phyloP scores from a whole-genome alignment of 2,113 vertebrate species.

The Fulmarus glacialis region DNA sequence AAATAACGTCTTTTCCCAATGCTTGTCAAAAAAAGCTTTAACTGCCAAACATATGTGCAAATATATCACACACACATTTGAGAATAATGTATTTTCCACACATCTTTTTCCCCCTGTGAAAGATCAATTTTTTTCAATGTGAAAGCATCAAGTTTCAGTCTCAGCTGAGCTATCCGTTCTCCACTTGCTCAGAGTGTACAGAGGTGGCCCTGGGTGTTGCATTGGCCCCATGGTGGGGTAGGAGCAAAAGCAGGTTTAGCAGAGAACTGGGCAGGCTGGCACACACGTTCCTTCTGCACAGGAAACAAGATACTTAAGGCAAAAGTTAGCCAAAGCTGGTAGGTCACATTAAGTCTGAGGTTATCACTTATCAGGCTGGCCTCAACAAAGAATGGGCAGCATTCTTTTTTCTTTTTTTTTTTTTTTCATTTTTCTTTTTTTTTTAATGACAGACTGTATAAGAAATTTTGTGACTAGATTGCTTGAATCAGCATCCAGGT shows the following conservation, averaged over 20 bases:
- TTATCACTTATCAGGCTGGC: not conserved
- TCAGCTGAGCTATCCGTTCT: not conserved
- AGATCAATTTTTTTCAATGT: not conserved
- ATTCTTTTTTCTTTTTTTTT: not conserved
- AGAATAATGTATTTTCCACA: not conserved
- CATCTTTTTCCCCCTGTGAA: rapidly evolving
- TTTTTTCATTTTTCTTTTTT: not conserved
- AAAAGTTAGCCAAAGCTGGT: not conserved
- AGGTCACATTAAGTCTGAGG: rapidly evolving
- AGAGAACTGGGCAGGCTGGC: not conserved
- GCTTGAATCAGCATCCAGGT: not conserved
- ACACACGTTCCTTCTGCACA: rapidly evolving
- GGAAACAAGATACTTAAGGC: not conserved
- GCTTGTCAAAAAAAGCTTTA: not conserved
- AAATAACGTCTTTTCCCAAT: not conserved
- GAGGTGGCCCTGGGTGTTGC: not conserved
- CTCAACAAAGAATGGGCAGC: not conserved
- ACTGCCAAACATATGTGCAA: not conserved
- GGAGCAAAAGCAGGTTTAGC: not conserved
- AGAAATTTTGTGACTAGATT: not conserved
- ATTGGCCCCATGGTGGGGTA: not conserved
- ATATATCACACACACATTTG: not conserved
- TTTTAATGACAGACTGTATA: not conserved
- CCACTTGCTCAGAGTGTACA: not conserved
- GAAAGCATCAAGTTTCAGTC: not conserved